phyloP scores from a whole-genome alignment of 2,113 vertebrate species.

The Megaceryle maxima region DNA sequence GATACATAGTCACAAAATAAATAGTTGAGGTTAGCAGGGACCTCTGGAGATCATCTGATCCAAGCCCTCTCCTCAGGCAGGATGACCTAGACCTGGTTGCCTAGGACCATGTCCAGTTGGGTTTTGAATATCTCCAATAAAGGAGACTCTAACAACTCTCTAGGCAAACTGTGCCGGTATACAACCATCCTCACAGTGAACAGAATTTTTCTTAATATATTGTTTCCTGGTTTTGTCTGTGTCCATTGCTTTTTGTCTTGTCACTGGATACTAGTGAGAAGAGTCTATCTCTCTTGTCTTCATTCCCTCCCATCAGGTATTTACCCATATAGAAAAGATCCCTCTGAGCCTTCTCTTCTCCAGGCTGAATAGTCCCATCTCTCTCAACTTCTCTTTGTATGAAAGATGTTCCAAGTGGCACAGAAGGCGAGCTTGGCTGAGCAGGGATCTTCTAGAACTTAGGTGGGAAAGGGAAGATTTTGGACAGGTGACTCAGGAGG shows the following conservation, averaged over 20 bases:
- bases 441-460: neutral
- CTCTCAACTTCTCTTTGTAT: neutral
- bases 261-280: neutral
- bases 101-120: neutral
- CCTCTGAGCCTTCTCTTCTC: neutral
- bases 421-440: neutral
- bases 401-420: neutral
- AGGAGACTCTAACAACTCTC: neutral
- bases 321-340: neutral
- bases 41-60: neutral
- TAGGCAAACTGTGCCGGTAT: neutral
- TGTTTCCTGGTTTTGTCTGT: neutral
- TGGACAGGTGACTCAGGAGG: neutral
- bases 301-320: neutral
- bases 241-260: neutral
- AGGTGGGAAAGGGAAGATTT: neutral
- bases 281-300: neutral
- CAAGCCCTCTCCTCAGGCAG: accelerated
- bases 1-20: neutral
- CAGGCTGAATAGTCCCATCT: neutral
- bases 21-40: neutral
- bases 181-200: neutral
- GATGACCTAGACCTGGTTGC: neutral
- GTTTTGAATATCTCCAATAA: neutral
- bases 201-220: neutral